A percentile compares a stretch with the other conserved stretches of the same genome.
These are phyloP conservation scores for Adineta ricciae DNA, from an alignment of 2,888 invertebrate genomes.

Conservation along the genomic window DNA sequence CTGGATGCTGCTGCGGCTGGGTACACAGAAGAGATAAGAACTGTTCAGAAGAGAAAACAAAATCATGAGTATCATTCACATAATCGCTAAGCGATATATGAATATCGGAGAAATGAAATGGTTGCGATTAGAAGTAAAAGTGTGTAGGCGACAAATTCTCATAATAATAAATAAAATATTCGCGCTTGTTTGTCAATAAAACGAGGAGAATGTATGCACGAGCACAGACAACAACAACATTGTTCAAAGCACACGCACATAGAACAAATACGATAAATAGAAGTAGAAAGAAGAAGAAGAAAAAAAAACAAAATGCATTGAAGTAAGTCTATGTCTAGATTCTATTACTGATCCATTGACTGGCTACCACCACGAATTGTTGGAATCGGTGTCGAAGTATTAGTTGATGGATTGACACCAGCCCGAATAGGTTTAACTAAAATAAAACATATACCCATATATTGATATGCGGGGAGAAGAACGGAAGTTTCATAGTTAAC, in stretches of 20 bases:
- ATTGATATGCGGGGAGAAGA: too few relatives aligned
- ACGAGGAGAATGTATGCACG: background rate
- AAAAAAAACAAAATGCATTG: background rate
- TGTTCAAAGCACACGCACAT: background rate
- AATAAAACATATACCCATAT: background rate
- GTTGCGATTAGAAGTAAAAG: background rate
- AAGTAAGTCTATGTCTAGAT: background rate
- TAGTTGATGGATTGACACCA: conserved; percentile 6
- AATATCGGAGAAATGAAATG: background rate
- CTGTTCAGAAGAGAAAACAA: background rate
- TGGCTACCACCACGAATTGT: conserved; percentile 19
- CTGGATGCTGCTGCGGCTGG: background rate
- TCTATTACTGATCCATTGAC: background rate
- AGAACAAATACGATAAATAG: conserved; percentile 3
- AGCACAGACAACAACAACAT: background rate
- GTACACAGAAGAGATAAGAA: background rate
- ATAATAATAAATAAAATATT: background rate
- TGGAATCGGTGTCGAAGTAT: conserved; percentile 13
- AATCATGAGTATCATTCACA: background rate
- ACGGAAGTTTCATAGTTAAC: too few relatives aligned
- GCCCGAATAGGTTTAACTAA: conserved; percentile 27
- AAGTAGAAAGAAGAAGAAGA: background rate
- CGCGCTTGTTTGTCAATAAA: background rate
- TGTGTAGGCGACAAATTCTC: background rate
- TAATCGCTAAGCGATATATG: background rate